Evolutionary conservation across 2,888 invertebrate genomes (phyloP).

Genomic region (Mongoloraphidia duomilia): DNA sequence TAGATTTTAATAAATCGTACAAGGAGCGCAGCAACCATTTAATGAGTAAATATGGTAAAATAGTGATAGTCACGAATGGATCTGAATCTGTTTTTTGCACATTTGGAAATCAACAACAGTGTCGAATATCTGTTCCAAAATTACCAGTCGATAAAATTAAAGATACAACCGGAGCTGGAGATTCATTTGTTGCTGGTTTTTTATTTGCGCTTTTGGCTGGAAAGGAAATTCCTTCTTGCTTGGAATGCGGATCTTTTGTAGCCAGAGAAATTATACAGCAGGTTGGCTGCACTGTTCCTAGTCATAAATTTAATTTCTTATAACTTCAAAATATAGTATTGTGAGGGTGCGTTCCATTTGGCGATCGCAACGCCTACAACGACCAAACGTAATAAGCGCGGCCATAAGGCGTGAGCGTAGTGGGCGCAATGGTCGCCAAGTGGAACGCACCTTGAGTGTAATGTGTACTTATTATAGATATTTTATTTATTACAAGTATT

Average conservation of each 20-base stretch:
- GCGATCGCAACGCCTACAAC: too few relatives aligned
- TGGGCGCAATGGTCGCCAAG: too few relatives aligned
- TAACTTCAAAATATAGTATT: too few relatives aligned
- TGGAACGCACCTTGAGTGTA: too few relatives aligned
- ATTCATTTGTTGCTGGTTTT: slow-evolving; percentile 44
- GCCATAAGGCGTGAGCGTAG: too few relatives aligned
- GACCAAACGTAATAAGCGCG: too few relatives aligned
- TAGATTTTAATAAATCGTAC: slow-evolving; percentile 14
- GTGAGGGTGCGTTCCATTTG: too few relatives aligned
- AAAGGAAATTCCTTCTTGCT: slow-evolving; percentile 27
- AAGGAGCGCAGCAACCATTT: slow-evolving; percentile 2
- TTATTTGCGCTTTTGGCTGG: slow-evolving; percentile 30
- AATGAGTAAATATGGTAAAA: slow-evolving; percentile 25
- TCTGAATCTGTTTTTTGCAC: slow-evolving; percentile 35
- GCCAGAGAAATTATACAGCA: slow-evolving; percentile 33
- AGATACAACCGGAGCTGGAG: slow-evolving; percentile 45
- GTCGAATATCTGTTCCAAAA: slow-evolving; percentile 25
- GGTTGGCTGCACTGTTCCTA: slow-evolving; percentile 33
- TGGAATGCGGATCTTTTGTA: slow-evolving; percentile 30
- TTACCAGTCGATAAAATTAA: slow-evolving; percentile 28
- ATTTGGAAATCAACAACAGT: slow-evolving; percentile 14
- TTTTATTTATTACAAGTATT: too few relatives aligned
- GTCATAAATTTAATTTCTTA: slow-evolving; percentile 10
- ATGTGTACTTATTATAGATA: too few relatives aligned
- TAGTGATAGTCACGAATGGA: slow-evolving; percentile 50